These are phyloP conservation scores for Myathropa florea DNA, from an alignment of 2,888 invertebrate species.

Conservation along the genomic window DNA sequence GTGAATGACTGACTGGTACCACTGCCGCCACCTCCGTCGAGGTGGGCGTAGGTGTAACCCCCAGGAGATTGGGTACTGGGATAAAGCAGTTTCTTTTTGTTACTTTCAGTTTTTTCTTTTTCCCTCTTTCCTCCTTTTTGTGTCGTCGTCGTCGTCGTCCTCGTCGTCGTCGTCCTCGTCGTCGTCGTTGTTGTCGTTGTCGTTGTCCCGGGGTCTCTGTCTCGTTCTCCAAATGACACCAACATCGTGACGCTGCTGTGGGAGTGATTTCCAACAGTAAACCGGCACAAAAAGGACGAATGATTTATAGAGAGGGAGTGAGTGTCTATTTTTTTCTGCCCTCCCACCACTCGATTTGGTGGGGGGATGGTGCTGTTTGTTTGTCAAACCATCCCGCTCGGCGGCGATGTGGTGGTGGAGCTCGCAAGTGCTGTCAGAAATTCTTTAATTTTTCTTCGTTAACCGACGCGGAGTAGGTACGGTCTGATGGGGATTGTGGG, in stretches of 20 bases:
- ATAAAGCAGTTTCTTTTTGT: conserved; percentile 57
- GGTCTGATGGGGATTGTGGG: not conserved
- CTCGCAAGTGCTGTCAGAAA: conserved; percentile 66
- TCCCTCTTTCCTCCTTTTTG: not conserved
- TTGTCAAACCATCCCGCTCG: conserved; percentile 28
- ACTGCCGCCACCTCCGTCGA: not conserved
- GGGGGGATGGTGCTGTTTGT: conserved; percentile 51
- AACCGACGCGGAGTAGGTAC: conserved; percentile 29
- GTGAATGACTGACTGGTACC: conserved; percentile 44
- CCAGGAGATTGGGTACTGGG: conserved; percentile 51
- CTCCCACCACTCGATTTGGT: not conserved
- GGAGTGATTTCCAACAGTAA: conserved; percentile 30
- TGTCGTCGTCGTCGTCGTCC: conserved; percentile 7
- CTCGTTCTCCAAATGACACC: conserved; percentile 38
- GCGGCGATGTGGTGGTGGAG: not conserved
- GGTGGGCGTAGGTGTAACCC: conserved; percentile 30
- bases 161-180: not conserved
- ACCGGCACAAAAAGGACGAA: conserved; percentile 23
- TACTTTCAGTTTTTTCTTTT: conserved; percentile 23
- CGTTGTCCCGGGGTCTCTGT: not conserved
- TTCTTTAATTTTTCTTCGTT: conserved; percentile 71
- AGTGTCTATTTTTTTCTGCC: conserved; percentile 37
- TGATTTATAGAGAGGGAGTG: conserved; percentile 61
- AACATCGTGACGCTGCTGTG: conserved; percentile 2
- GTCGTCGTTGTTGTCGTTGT: conserved; percentile 4